These are phyloP conservation scores for Cetonia aurata DNA, from an alignment of 2,888 invertebrate genomes.

Conservation along the genomic window DNA sequence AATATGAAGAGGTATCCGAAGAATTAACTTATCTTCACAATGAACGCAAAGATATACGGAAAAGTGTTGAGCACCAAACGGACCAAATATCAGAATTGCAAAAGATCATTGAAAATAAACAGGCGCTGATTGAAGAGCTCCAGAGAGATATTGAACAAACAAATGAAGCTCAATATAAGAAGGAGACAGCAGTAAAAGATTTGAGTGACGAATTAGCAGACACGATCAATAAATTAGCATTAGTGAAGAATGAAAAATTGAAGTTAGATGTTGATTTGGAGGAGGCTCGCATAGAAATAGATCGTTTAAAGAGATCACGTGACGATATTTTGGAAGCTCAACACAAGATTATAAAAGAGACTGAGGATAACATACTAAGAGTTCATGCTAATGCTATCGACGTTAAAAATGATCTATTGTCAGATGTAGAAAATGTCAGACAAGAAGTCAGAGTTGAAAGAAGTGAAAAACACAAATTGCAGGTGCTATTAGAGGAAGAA, in stretches of 20 bases:
- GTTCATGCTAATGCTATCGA: conserved; percentile 56
- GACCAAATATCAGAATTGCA: conserved; percentile 35
- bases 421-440: conserved; percentile 53
- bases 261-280: conserved; percentile 43
- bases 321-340: conserved; percentile 57
- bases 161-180: conserved; percentile 7
- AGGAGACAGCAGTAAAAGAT: conserved; percentile 23
- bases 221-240: conserved; percentile 43
- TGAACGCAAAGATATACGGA: conserved; percentile 38
- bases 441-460: conserved; percentile 49
- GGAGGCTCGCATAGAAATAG: conserved; percentile 50
- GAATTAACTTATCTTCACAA: conserved; percentile 25
- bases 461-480: conserved; percentile 42
- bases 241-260: conserved; percentile 47
- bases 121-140: conserved; percentile 34
- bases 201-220: conserved; percentile 41
- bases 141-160: conserved; percentile 22
- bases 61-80: conserved; percentile 38
- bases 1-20: conserved; percentile 33
- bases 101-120: conserved; percentile 33
- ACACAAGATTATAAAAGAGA: conserved; percentile 57
- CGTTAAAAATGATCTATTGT: conserved; percentile 55
- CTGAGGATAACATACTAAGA: conserved; percentile 54
- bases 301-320: conserved; percentile 55
- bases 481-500: conserved; percentile 46